Base-by-base conservation (phyloP, 2,888 invertebrate species). In the Deroplatys truncata region DNA sequence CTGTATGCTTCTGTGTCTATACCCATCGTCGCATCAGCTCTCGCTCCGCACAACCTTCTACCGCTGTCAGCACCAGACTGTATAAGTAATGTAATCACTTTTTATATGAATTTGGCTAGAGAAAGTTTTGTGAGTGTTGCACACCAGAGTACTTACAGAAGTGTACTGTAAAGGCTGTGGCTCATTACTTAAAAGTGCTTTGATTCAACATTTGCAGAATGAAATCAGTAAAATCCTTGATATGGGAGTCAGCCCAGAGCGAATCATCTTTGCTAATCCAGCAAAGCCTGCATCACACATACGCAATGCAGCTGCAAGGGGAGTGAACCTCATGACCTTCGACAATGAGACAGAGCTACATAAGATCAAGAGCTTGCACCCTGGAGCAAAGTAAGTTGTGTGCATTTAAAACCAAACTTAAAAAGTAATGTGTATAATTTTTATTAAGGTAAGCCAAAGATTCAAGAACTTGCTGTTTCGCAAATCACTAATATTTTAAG, bases 211-310 rank as follows among this genome's bases (percentile, higher is more conserved):
- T 90, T 90, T 91, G 9, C 92, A 96, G 96, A 93, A 94, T 90
- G 99, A 99, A 94, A 98, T 99, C 91, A 96, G 97, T 92, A 97
- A 97, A 92, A 96, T 98, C 92, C 93, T 98, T 91, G 95, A 95
- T 25, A 93, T 98, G 91, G 98, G 98, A 56, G 97, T 98, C 8
- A 94, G 95, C 84, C 95, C 97, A 0, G 95, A 95, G 92, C 96
- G 97, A 92, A 98, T 99, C 91, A 98, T 99, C 92, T 99, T 98
- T 94, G 99, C 99, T 91, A 98, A 99, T 94, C 98, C 99, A 0
- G 98, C 98, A 92, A 99, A 99, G 94, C 98, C 98, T 92, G 96
- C 96, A 86, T 98, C 98, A 86, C 98, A 98, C 94, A 96, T 99
- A 93, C 96, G 96, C 86, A 96, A 97, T 94, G 98, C 99, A 88